Evolutionary conservation across 1,140 invertebrate species (phyloP), one percentile per base, ranked within the genome.

Genomic region (Belonocnema kinseyi): DNA sequence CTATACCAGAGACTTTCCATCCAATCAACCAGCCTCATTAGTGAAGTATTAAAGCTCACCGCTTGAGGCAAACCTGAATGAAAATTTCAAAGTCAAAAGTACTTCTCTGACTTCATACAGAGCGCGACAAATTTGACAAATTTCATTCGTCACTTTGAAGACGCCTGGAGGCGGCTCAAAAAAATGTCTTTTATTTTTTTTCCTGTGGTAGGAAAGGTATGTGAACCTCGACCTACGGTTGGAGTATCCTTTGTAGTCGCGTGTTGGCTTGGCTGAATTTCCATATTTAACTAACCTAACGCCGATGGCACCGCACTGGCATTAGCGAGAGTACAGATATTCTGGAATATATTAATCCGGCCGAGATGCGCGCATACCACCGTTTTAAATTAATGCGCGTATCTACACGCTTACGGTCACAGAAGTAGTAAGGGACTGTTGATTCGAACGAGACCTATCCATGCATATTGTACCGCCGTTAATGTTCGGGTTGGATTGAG

Each of bases 281-380:
- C 80, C 81, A 83, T 85, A 81, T 85, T 82, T 84, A 84, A 84
- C 83, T 82, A 84, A 84, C 78, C 83, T 79, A 80, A 82, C 78
- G 80, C 77, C 80, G 77, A 72, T 77, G 75, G 72, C 83, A 81
- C 76, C 81, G 78, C 77, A 74, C 21, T 77, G 81, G 79, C 83
- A 84, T 84, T 84, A 84, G 81, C 77, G 78, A 77, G 78, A 82
- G 77, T 77, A 79, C 81, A 79, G 80, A 84, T 84, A 84, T 81
- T 84, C 83, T 79, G 79, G 83, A 82, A 84, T 84, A 84, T 84
- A 82, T 84, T 84, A 84, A 84, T 84, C 79, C 77, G 73, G 73
- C 79, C 77, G 76, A 81, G 80, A 33, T 33, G 26, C 26, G 61
- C 77, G 79, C 74, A 80, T 80, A 78, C 77, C 82, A 80, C 79